phyloP scores from a whole-genome alignment of 2,113 vertebrate genomes.

The Ascaphus truei region DNA sequence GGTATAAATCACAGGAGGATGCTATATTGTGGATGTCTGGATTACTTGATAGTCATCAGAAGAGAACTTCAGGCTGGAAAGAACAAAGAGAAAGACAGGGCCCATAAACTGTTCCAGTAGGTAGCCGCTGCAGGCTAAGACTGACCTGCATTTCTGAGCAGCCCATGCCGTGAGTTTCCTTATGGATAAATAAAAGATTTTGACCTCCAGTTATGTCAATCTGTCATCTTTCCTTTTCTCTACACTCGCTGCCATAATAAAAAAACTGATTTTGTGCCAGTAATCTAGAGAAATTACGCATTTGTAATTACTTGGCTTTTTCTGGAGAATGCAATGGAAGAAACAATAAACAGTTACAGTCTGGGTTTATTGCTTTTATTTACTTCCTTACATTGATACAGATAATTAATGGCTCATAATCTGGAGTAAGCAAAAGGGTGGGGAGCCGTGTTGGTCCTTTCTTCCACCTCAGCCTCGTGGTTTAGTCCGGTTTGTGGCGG shows the following conservation, averaged over 20 bases:
- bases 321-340: constrained; percentile 35
- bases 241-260: constrained; percentile 24
- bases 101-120: constrained; percentile 20
- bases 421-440: no score
- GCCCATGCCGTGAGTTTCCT: constrained; percentile 3
- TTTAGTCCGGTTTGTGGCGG: no score
- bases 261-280: constrained; percentile 19
- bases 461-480: no score
- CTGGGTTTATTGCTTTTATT: no score
- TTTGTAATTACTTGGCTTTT: constrained; percentile 40
- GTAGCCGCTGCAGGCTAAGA: constrained; percentile 23
- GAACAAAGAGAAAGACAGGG: constrained; percentile 37
- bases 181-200: constrained; percentile 9
- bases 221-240: constrained; percentile 11
- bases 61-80: constrained; percentile 26
- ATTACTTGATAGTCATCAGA: neutral
- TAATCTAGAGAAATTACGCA: constrained; percentile 38
- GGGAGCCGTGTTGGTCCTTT: no score
- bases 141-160: constrained; percentile 13
- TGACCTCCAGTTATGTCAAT: neutral
- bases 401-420: no score
- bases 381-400: no score
- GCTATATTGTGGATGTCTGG: neutral
- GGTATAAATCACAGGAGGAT: neutral
- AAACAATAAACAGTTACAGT: no score